phyloP scores from a whole-genome alignment of 2,113 vertebrate species.

The Uropsilus gracilis region DNA sequence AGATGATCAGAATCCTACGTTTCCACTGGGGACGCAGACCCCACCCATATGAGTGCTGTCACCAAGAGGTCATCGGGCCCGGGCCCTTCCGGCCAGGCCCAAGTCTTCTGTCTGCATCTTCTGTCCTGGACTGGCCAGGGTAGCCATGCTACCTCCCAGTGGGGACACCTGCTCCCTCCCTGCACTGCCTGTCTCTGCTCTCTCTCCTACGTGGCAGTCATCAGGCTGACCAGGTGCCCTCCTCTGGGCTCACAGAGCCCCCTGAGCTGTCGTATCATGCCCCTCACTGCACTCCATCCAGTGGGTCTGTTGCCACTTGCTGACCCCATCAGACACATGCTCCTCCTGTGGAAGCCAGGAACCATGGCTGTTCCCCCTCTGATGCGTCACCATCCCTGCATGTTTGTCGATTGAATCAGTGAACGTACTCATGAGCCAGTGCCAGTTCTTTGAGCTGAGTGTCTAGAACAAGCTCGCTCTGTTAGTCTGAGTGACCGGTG shows the following conservation, averaged over 20 bases:
- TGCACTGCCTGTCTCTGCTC: accelerated
- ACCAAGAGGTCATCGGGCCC: not conserved
- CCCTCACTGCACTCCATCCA: accelerated
- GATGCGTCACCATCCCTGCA: not conserved
- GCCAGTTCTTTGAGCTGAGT: not conserved
- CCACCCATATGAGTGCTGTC: not conserved
- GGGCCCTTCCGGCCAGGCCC: not conserved
- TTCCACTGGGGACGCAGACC: not conserved
- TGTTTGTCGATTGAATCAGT: slow-evolving; percentile 1
- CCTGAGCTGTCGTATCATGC: not conserved
- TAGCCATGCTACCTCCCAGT: too few species aligned
- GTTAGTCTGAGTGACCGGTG: not conserved
- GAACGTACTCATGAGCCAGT: not conserved
- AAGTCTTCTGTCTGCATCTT: accelerated
- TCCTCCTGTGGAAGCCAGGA: accelerated
- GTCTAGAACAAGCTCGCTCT: not conserved
- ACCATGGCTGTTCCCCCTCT: not conserved
- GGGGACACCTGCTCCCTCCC: not conserved
- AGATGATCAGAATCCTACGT: too few species aligned
- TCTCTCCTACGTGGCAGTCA: not conserved
- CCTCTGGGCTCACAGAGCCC: not conserved
- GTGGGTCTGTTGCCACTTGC: not conserved
- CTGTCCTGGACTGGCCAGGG: not conserved
- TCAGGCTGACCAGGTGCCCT: not conserved
- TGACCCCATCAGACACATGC: too few species aligned